These are phyloP conservation scores for Drosophila pseudotalamancana DNA, from an alignment of 2,888 invertebrate genomes.

Conservation along the genomic window DNA sequence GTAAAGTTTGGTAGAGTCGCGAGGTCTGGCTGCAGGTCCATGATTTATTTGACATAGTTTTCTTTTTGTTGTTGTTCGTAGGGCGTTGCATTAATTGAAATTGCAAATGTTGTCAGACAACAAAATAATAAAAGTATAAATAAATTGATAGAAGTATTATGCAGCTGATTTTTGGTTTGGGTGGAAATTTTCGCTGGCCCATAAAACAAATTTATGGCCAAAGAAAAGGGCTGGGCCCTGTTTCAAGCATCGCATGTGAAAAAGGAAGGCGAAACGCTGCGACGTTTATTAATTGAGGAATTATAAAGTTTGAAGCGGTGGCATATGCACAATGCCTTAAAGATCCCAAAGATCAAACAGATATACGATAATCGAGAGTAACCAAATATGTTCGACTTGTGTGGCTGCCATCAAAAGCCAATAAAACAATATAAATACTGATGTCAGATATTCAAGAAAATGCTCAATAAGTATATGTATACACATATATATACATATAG, in stretches of 20 bases:
- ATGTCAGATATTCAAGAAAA: constrained; percentile 56
- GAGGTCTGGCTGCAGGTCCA: constrained; percentile 28
- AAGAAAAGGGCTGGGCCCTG: constrained; percentile 63
- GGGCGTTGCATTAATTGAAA: constrained; percentile 81
- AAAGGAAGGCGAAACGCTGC: constrained; percentile 33
- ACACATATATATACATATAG: constrained; percentile 8
- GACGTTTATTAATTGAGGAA: constrained; percentile 76
- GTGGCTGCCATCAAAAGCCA: constrained; percentile 56
- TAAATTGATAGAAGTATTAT: constrained; percentile 78
- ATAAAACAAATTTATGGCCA: constrained; percentile 73
- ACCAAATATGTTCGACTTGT: constrained; percentile 63
- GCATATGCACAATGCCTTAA: constrained; percentile 40
- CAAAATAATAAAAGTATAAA: background rate
- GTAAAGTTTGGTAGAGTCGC: constrained; percentile 10
- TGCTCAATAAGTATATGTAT: constrained; percentile 57
- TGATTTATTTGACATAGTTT: constrained; percentile 82
- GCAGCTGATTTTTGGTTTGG: constrained; percentile 50
- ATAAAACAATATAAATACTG: constrained; percentile 70
- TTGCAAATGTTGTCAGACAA: constrained; percentile 71
- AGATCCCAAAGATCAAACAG: constrained; percentile 47
- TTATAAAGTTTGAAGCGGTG: constrained; percentile 54
- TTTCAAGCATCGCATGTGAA: constrained; percentile 25
- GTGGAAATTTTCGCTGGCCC: constrained; percentile 61
- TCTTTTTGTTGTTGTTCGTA: constrained; percentile 40
- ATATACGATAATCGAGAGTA: constrained; percentile 41